Conservation (phyloP, 2,888 invertebrate genomes). For the Lasioglossum lativentre region DNA sequence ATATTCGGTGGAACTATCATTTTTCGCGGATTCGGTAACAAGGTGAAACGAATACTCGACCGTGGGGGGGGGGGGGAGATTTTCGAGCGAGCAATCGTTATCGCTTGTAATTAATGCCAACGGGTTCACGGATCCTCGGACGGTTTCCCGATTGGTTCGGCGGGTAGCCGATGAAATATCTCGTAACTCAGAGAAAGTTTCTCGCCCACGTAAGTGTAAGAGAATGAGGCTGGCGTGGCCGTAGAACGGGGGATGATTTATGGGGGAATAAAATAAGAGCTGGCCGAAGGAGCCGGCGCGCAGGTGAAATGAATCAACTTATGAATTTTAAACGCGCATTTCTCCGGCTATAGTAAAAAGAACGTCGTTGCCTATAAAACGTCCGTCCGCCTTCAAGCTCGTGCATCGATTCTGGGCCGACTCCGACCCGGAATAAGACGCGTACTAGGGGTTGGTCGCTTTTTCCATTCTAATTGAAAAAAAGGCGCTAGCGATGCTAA, state of each 20-base stretch:
- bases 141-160: constrained; percentile 66
- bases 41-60: constrained; percentile 47
- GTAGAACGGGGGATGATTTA: constrained; percentile 58
- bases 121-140: constrained; percentile 52
- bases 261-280: constrained; percentile 47
- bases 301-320: constrained; percentile 58
- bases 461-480: constrained; percentile 5
- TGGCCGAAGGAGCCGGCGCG: constrained; percentile 11
- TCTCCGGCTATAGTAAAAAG: constrained; percentile 52
- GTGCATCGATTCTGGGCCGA: constrained; percentile 10
- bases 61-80: constrained; percentile 34
- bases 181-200: constrained; percentile 71
- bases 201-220: constrained; percentile 61
- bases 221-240: constrained; percentile 37
- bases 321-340: constrained; percentile 64
- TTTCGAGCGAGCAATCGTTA: constrained; percentile 71
- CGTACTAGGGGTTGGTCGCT: background rate
- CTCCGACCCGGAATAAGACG: background rate
- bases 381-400: constrained; percentile 17
- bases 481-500: background rate
- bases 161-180: constrained; percentile 69
- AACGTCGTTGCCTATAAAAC: constrained; percentile 40
- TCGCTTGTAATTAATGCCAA: constrained; percentile 73
- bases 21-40: constrained; percentile 31
- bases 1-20: constrained; percentile 9